Base-by-base conservation (phyloP, 2,888 invertebrate species). In the Drosophila neoperkinsi region DNA sequence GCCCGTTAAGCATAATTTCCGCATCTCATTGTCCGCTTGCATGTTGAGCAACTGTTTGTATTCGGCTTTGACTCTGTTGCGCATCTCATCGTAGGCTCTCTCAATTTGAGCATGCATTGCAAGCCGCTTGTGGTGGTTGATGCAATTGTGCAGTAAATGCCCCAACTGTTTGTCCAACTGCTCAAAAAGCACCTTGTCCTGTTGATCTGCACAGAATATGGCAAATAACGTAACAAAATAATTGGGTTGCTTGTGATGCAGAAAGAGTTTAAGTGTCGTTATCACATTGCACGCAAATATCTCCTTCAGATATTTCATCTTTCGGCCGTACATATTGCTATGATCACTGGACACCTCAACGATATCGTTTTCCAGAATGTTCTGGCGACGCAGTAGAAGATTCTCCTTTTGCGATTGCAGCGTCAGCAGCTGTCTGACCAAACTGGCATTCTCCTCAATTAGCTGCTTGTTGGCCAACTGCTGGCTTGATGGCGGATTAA, bases 1-100 rank as follows among this genome's bases (percentile, higher is more conserved):
- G 46, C 88, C 90, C 11, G 67, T 72, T 2, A 88, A 64, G 16
- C 84, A 79, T 4, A 91, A 61, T 59, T 85, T 77, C 50, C 88
- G 58, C 7, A 80, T 65, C 28, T 91, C 87, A 0, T 81, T 78
- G 25, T 64, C 69, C 5, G 76, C 68, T 52, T 89, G 86, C 52
- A 77, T 53, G 5, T 62, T 64, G 4, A 90, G 34, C 16, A 79
- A 72, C 2, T 74, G 67, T 28, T 88, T 78, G 43, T 81, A 90
- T 6, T 84, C 79, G 18, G 71, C 66, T 1, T 78, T 75, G 2
- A 86, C 25, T 28, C 77, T 81, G 0, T 41, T 51, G 30, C 82
- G 86, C 10, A 80, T 64, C 13, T 78, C 79, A 5, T 82, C 71
- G n/a, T 80, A 84, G 21, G 83, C 81, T 2, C 68, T 67, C 41